Percentiles rank a stretch among this genome's conserved stretches.
phyloP scores from a whole-genome alignment of 2,888 invertebrate species.

The Odontocolon sp. region DNA sequence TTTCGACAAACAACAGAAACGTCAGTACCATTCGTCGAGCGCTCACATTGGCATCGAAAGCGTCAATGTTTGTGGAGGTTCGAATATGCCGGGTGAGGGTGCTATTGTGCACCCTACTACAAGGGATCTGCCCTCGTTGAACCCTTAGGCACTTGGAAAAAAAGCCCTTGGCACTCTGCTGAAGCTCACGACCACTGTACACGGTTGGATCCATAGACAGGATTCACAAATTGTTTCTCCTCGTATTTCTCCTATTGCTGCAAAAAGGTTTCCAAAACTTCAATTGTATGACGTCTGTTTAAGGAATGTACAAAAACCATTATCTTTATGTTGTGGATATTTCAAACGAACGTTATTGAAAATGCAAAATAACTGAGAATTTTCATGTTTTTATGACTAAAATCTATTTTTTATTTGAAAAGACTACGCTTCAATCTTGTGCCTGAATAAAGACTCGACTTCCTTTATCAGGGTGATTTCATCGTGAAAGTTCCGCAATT shows the following conservation, averaged over 20 bases:
- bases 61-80: slow-evolving; percentile 54
- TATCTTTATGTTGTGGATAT: too few relatives aligned
- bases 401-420: background rate
- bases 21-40: slow-evolving; percentile 39
- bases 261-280: too few relatives aligned
- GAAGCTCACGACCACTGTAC: slow-evolving; percentile 6
- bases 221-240: slow-evolving; percentile 21
- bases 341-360: too few relatives aligned
- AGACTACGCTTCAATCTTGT: too few relatives aligned
- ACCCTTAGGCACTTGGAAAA: slow-evolving; percentile 32
- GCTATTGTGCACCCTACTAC: slow-evolving; percentile 46
- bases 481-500: slow-evolving; percentile 29
- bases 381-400: too few relatives aligned
- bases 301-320: too few relatives aligned
- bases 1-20: slow-evolving; percentile 59
- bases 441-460: slow-evolving; percentile 20
- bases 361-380: too few relatives aligned
- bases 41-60: background rate
- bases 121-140: slow-evolving; percentile 37
- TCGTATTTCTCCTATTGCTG: background rate
- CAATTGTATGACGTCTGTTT: too few relatives aligned
- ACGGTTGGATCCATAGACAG: slow-evolving; percentile 33
- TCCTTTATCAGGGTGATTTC: slow-evolving; percentile 3
- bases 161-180: slow-evolving; percentile 39
- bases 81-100: slow-evolving; percentile 51